These are phyloP conservation scores for Lasaia peninsularis DNA, from an alignment of 1,140 invertebrate species.

Conservation along the genomic window DNA sequence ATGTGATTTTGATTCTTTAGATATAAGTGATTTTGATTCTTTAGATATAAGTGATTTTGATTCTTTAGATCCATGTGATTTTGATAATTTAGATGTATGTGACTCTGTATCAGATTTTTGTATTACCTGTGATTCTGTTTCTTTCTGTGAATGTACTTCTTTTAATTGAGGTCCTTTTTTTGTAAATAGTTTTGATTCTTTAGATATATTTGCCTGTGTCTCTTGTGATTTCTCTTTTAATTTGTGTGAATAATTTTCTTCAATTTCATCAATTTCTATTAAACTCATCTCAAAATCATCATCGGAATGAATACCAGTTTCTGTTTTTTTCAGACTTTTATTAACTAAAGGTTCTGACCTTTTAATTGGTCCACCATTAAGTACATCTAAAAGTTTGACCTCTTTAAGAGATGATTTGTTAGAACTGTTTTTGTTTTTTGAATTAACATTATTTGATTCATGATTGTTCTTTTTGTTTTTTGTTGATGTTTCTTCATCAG, in stretches of 20 bases:
- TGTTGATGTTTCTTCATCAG: constrained; percentile 59
- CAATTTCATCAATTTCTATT: constrained; percentile 77
- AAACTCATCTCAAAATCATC: constrained; percentile 83
- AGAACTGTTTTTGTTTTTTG: constrained; percentile 29
- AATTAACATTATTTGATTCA: constrained; percentile 27
- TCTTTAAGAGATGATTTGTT: constrained; percentile 49
- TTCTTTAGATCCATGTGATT: neutral
- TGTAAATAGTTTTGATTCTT: neutral
- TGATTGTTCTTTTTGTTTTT: constrained; percentile 47
- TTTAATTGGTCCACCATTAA: constrained; percentile 57
- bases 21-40: constrained; percentile 5
- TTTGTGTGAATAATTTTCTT: constrained; percentile 19
- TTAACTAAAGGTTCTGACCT: constrained; percentile 64
- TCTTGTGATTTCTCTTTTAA: constrained; percentile 9
- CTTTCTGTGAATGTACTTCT: neutral
- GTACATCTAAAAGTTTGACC: constrained; percentile 55
- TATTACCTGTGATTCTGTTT: neutral
- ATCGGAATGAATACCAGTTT: constrained; percentile 80
- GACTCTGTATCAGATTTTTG: constrained; percentile 3
- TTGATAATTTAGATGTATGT: constrained; percentile 19
- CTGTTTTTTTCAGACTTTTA: constrained; percentile 61
- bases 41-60: constrained; percentile 10
- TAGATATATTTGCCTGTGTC: neutral
- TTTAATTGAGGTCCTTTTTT: neutral
- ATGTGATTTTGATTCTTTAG: constrained; percentile 20